Evolutionary conservation across 2,888 invertebrate genomes (phyloP).

Genomic region (Meliscaeva auricollis): DNA sequence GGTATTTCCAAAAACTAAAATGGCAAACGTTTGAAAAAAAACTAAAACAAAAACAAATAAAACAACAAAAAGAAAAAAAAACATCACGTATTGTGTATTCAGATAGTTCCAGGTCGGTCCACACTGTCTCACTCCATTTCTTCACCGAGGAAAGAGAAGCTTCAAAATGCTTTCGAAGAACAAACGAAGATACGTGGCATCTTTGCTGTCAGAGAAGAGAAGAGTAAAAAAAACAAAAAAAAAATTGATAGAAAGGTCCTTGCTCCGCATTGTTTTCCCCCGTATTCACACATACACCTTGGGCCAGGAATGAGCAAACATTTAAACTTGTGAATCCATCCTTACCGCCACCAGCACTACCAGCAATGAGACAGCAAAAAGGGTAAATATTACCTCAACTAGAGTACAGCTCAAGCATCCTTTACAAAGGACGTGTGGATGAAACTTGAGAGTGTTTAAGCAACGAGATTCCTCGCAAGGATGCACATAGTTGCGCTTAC

Average conservation of each 20-base stretch:
- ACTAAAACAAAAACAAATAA: constrained; percentile 7
- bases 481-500: constrained; percentile 73
- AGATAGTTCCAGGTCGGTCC: constrained; percentile 53
- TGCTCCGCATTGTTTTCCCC: constrained; percentile 61
- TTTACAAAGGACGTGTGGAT: constrained; percentile 71
- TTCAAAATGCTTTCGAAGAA: constrained; percentile 48
- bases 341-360: constrained; percentile 17
- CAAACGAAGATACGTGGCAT: constrained; percentile 71
- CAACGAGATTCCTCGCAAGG: constrained; percentile 70
- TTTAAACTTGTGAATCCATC: constrained; percentile 67
- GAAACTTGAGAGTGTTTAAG: constrained; percentile 76
- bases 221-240: neutral
- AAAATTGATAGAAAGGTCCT: constrained; percentile 40
- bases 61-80: constrained; percentile 30
- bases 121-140: constrained; percentile 29
- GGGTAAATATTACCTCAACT: constrained; percentile 74
- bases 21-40: constrained; percentile 40
- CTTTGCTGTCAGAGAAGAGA: constrained; percentile 30
- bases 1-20: constrained; percentile 50
- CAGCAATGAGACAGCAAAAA: constrained; percentile 69
- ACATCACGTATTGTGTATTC: constrained; percentile 69
- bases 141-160: too few species aligned
- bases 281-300: constrained; percentile 36
- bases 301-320: constrained; percentile 63
- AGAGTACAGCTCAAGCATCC: constrained; percentile 65